Evolutionary conservation across 1,140 invertebrate genomes (phyloP).

Genomic region (Drosophila suzukii): DNA sequence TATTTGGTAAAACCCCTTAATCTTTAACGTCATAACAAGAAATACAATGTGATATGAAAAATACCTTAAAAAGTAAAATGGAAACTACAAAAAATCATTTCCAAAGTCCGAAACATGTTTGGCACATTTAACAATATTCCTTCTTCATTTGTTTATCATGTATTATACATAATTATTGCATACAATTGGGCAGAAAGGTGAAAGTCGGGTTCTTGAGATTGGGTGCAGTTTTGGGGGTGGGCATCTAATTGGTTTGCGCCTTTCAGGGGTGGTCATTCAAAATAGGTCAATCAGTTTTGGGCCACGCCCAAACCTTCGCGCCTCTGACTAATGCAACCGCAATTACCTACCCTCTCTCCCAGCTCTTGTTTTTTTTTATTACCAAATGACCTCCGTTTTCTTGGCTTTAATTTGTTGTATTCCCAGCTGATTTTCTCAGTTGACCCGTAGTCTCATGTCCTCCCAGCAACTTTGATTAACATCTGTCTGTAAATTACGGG

Average conservation of each 20-base stretch:
- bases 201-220: background rate
- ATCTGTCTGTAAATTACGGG: slow-evolving; percentile 49
- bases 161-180: background rate
- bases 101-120: too few relatives aligned
- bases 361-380: background rate
- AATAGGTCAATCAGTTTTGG: slow-evolving; percentile 33
- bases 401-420: background rate
- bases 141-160: too few relatives aligned
- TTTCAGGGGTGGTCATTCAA: slow-evolving; percentile 1
- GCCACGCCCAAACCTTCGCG: slow-evolving; percentile 35
- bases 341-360: background rate
- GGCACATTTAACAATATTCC: too few relatives aligned
- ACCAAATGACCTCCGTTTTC: slow-evolving; percentile 15
- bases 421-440: slow-evolving; percentile 22
- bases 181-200: background rate
- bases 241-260: background rate
- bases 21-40: too few relatives aligned
- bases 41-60: too few relatives aligned
- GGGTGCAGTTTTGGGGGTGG: background rate
- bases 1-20: too few relatives aligned
- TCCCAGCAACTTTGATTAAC: slow-evolving; percentile 36
- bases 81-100: too few relatives aligned
- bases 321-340: slow-evolving; percentile 32
- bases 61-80: too few relatives aligned
- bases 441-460: slow-evolving; percentile 13